These are phyloP conservation scores for Seriola dumerili DNA, from an alignment of 2,113 vertebrate species.

Conservation along the genomic window DNA sequence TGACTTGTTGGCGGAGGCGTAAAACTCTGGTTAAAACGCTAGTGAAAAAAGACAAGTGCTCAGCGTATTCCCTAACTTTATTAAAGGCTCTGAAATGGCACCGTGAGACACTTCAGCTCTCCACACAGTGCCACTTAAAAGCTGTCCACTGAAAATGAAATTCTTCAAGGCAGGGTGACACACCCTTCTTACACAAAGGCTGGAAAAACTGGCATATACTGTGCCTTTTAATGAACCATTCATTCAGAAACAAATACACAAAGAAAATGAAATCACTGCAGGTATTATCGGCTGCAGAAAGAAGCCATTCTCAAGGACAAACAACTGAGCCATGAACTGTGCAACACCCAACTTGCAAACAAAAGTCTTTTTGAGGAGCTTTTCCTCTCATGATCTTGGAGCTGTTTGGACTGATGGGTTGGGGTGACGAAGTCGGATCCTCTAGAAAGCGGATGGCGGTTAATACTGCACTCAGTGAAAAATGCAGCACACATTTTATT, in stretches of 20 bases:
- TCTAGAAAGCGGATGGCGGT: slow-evolving; percentile 49
- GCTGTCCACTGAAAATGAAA: slow-evolving; percentile 10
- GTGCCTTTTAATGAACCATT: slow-evolving; percentile 13
- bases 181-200: not conserved
- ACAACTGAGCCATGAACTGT: slow-evolving; percentile 22
- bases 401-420: slow-evolving; percentile 46
- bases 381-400: slow-evolving; percentile 46
- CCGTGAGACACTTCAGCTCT: slow-evolving; percentile 20
- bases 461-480: slow-evolving; percentile 60
- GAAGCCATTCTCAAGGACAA: slow-evolving; percentile 21
- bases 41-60: not conserved
- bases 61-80: not conserved
- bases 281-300: slow-evolving; percentile 29
- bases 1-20: not conserved
- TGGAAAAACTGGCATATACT: not conserved
- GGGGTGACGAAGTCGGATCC: slow-evolving; percentile 37
- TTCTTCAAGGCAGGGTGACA: not conserved
- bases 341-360: slow-evolving; percentile 36
- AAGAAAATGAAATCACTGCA: slow-evolving; percentile 5
- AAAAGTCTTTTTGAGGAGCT: slow-evolving; percentile 44
- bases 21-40: too few relatives aligned
- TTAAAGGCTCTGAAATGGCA: slow-evolving; percentile 10
- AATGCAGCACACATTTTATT: slow-evolving; percentile 36
- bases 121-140: slow-evolving; percentile 20
- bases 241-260: slow-evolving; percentile 15